phyloP scores from a whole-genome alignment of 2,113 vertebrate species.

The Pardalotus punctatus region DNA sequence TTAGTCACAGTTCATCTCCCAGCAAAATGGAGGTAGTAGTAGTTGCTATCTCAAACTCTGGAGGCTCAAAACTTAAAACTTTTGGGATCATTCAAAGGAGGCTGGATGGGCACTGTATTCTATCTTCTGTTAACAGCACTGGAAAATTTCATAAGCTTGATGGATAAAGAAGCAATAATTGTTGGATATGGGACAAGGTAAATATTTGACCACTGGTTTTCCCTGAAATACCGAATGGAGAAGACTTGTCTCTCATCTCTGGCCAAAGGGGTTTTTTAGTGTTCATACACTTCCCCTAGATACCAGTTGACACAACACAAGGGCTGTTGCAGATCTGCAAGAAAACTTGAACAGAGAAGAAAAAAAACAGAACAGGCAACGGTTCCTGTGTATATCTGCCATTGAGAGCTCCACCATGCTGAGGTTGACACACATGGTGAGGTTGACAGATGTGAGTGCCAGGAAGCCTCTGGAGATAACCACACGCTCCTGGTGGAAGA shows the following conservation, averaged over 20 bases:
- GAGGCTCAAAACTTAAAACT: conserved; percentile 7
- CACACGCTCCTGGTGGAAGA: background rate
- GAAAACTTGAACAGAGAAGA: background rate
- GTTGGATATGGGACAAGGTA: conserved; percentile 7
- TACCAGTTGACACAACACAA: background rate
- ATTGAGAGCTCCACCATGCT: rapidly evolving
- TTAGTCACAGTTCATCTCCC: conserved; percentile 52
- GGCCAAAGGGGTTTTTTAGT: background rate
- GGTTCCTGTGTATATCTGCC: background rate
- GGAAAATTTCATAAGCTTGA: conserved; percentile 32
- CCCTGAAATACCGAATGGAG: conserved; percentile 2
- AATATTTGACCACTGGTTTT: conserved; percentile 47
- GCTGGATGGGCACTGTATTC: background rate
- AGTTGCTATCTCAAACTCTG: background rate
- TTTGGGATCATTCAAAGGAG: background rate
- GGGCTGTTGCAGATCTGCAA: background rate
- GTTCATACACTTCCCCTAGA: background rate
- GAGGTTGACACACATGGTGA: background rate
- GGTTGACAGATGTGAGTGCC: background rate
- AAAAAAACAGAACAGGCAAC: background rate
- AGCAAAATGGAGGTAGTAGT: conserved; percentile 18
- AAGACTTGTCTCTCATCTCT: background rate
- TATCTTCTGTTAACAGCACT: background rate
- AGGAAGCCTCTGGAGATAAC: background rate
- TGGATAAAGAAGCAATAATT: conserved; percentile 43